These are phyloP conservation scores for Latrodectus hesperus DNA, from an alignment of 2,888 invertebrate species.

Conservation along the genomic window DNA sequence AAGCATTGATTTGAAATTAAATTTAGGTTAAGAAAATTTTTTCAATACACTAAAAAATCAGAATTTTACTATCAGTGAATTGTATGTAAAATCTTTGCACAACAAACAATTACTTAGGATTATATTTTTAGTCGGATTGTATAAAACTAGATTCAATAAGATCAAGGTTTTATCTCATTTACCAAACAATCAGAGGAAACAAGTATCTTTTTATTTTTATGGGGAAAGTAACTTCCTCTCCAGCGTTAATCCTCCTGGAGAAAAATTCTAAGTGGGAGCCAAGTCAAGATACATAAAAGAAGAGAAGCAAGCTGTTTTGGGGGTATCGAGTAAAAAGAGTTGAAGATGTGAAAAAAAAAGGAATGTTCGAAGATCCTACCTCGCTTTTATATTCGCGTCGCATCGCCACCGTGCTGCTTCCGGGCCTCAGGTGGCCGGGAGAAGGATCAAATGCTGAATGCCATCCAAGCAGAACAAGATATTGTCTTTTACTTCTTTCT, in stretches of 20 bases:
- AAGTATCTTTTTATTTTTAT: no score
- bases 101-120: no score
- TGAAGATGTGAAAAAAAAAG: neutral
- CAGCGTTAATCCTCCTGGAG: neutral
- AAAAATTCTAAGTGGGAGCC: neutral
- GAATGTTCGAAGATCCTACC: neutral
- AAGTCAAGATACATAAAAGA: neutral
- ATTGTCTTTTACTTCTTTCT: neutral
- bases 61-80: no score
- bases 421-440: slow-evolving; percentile 31
- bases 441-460: slow-evolving; percentile 32
- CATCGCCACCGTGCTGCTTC: neutral
- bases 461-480: slow-evolving; percentile 24
- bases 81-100: no score
- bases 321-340: neutral
- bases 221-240: no score
- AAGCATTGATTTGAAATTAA: no score
- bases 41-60: no score
- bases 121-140: no score
- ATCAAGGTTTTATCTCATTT: no score
- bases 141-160: no score
- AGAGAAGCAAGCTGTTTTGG: neutral
- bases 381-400: neutral
- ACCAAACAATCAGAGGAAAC: no score
- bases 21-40: no score